Base-by-base conservation (phyloP, 1,140 invertebrate species). In the Diabrotica undecimpunctata region DNA sequence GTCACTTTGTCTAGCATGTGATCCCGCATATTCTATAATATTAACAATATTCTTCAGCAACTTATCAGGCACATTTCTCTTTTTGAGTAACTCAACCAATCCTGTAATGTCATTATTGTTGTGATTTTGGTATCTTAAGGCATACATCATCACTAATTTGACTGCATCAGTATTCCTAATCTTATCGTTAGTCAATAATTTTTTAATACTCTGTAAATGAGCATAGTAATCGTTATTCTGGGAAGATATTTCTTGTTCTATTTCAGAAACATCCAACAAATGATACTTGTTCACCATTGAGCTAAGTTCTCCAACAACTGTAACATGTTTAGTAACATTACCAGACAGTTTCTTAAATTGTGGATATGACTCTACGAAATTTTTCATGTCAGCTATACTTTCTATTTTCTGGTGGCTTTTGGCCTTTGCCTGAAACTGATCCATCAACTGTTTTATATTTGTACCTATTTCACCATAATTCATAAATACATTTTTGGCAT, bases 281-380 rank as follows among this genome's bases (percentile, higher is more conserved):
- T 88, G 87, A 70, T 92, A 83, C 14, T 86, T 86, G 10, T 84
- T 86, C 52, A 98, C 94, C 52, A 94, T 79, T 10, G 90, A 85
- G 5, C 95, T 97, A 54, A 99, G 79, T 81, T 99, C 96, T 11
- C 95, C 94, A 54, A 99, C 93, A 56, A 99, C 87, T 7, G 94
- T 96, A 25, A 99, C 92, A 82, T 99, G 97, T 81, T 98, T 99
- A 3, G 94, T 90, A 9, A 99, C 96, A 5, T 96, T 98, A 25
- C 97, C 97, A 0, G 95, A 97, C 87, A 99, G 95, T 88, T 99
- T 99, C 83, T 98, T 98, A 77, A 99, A 99, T 70, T 98, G 89
- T 0, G 97, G 97, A 85, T 99, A 99, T 11, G 92, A 92, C 78
- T 99, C 97, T 9, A 99, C 93, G 83, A 99, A 99, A 72, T 90